Evolutionary conservation across 1,140 invertebrate genomes (phyloP).

Genomic region (Drosophila jambulina): DNA sequence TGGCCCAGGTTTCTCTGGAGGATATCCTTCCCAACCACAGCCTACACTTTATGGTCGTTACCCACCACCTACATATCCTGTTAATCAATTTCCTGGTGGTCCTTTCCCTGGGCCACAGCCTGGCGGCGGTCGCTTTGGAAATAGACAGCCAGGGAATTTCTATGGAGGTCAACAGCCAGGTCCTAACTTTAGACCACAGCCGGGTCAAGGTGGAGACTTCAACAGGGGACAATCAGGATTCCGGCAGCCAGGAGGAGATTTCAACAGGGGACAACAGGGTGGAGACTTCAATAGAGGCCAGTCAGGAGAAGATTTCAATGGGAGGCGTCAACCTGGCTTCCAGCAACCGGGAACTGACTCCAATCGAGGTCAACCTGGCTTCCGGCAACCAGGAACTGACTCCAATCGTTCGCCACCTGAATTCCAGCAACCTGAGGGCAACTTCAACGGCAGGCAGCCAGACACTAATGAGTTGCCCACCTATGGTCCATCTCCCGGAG

Average conservation of each 20-base stretch:
- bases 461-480: conserved; percentile 2
- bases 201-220: not conserved
- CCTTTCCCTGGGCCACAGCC: not conserved
- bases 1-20: not conserved
- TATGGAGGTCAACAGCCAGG: conserved; percentile 1
- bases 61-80: not conserved
- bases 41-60: not conserved
- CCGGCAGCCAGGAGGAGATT: conserved; percentile 11
- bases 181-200: not conserved
- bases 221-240: conserved; percentile 9
- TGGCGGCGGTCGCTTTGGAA: conserved; percentile 5
- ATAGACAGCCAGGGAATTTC: not conserved
- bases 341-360: conserved; percentile 7
- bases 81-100: not conserved
- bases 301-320: not conserved
- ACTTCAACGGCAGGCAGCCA: not conserved
- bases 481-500: not conserved
- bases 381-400: conserved; percentile 7
- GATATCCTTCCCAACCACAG: not conserved
- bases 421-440: conserved; percentile 14
- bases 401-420: not conserved
- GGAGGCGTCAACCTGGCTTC: not conserved
- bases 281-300: conserved; percentile 1
- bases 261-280: conserved; percentile 8
- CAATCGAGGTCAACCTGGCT: not conserved